phyloP scores from a whole-genome alignment of 35 echinoderm and acorn worm genomes.

The Nesometra sesokonis region DNA sequence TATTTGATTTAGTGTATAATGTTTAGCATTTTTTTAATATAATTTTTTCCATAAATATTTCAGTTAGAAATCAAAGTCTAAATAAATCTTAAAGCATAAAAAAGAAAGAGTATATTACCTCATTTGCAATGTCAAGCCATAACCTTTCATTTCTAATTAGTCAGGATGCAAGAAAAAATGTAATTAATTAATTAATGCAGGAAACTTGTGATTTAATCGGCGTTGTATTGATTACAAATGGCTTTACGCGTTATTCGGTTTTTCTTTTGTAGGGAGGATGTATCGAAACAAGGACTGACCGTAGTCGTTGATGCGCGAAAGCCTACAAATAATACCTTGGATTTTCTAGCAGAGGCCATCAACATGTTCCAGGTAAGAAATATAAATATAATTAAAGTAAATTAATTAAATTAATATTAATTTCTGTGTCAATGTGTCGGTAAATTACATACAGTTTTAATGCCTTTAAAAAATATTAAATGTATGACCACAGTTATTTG shows the following conservation, averaged over 20 bases:
- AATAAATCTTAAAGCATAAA: too few species aligned
- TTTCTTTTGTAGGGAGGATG: conserved; percentile 45
- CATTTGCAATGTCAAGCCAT: not conserved
- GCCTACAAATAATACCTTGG: conserved; percentile 34
- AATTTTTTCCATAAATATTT: too few species aligned
- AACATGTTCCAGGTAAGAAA: conserved; percentile 57
- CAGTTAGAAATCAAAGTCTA: too few species aligned
- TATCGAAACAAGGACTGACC: conserved; percentile 29
- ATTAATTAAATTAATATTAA: too few species aligned
- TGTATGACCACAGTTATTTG: too few species aligned
- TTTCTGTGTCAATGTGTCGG: too few species aligned
- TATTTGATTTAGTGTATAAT: too few species aligned
- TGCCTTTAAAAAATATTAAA: too few species aligned
- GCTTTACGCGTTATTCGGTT: not conserved
- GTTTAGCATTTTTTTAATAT: too few species aligned
- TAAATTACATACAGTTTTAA: too few species aligned
- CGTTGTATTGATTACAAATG: not conserved
- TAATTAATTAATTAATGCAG: not conserved
- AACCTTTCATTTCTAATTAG: not conserved
- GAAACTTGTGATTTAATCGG: not conserved
- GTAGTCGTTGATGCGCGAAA: conserved; percentile 59
- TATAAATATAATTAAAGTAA: too few species aligned
- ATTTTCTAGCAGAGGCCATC: conserved; percentile 42
- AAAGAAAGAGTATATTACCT: too few species aligned
- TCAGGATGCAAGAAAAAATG: not conserved